A percentile compares a stretch with the other conserved stretches of the same genome.
These are phyloP conservation scores for Chauna torquata DNA, from an alignment of 2,113 vertebrate species.

Conservation along the genomic window DNA sequence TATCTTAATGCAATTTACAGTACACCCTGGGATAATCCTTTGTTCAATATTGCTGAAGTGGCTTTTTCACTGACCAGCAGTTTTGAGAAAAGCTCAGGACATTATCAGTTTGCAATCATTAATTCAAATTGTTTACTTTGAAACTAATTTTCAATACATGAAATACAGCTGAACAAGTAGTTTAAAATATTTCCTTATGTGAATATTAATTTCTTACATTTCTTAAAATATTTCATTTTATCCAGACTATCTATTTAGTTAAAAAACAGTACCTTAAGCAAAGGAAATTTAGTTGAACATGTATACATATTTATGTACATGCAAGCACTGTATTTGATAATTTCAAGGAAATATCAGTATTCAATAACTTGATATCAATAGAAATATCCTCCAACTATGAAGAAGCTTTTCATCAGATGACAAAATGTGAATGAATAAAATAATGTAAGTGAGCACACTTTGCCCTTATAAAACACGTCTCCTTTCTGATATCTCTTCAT, in stretches of 20 bases:
- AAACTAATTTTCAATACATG: neutral
- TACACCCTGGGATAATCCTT: slow-evolving; percentile 33
- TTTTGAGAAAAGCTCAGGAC: slow-evolving; percentile 29
- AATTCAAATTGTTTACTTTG: slow-evolving; percentile 19
- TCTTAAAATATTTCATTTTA: neutral
- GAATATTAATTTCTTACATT: neutral
- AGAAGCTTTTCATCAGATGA: neutral
- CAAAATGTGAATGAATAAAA: neutral
- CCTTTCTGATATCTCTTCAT: neutral
- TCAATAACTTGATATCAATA: neutral
- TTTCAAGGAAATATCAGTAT: neutral
- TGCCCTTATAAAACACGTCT: neutral
- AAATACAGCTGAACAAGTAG: neutral
- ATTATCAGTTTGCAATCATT: neutral
- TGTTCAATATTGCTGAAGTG: slow-evolving; percentile 30
- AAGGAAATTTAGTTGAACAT: neutral
- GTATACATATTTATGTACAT: neutral
- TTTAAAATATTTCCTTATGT: neutral
- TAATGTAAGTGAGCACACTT: neutral
- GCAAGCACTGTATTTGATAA: neutral
- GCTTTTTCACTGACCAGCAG: slow-evolving; percentile 44
- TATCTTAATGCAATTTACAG: slow-evolving; percentile 52
- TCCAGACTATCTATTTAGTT: neutral
- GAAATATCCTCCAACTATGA: neutral
- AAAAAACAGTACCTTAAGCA: neutral